These are phyloP conservation scores for Drosophila bocki DNA, from an alignment of 1,140 invertebrate species.

Conservation along the genomic window DNA sequence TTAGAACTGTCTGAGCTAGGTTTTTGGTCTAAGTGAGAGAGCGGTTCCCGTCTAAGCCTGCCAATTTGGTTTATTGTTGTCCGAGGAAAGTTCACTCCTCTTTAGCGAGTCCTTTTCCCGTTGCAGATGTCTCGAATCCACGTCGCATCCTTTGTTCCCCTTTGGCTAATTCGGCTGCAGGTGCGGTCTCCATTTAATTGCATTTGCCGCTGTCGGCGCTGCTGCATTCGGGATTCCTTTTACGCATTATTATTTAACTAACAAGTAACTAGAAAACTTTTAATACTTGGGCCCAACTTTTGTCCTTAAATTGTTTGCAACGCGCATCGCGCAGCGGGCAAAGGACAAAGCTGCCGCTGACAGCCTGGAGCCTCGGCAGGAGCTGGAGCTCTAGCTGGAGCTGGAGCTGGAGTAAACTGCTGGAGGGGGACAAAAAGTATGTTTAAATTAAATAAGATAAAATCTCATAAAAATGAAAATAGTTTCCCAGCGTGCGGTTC, in stretches of 20 bases:
- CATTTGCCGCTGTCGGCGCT: slow-evolving; percentile 41
- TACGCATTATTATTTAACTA: slow-evolving; percentile 81
- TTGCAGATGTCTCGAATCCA: slow-evolving; percentile 13
- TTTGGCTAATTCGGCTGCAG: slow-evolving; percentile 41
- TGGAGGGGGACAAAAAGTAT: slow-evolving; percentile 62
- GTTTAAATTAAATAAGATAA: slow-evolving; percentile 81
- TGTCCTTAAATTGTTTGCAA: slow-evolving; percentile 74
- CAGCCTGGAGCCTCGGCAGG: slow-evolving; percentile 34
- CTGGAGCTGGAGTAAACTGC: background rate
- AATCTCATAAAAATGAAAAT: slow-evolving; percentile 81
- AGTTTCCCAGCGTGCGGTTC: slow-evolving; percentile 57
- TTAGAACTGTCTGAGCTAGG: slow-evolving; percentile 6
- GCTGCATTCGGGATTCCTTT: slow-evolving; percentile 66
- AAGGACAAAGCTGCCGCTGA: slow-evolving; percentile 54
- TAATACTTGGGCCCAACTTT: slow-evolving; percentile 73
- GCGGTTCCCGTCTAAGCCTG: slow-evolving; percentile 8
- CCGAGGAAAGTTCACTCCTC: slow-evolving; percentile 17
- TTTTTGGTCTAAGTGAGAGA: background rate
- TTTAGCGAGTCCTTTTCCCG: background rate
- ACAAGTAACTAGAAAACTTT: slow-evolving; percentile 81
- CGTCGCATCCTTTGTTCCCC: slow-evolving; percentile 10
- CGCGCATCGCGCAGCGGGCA: slow-evolving; percentile 26
- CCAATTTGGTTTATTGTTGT: slow-evolving; percentile 50
- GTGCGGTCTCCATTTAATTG: slow-evolving; percentile 72
- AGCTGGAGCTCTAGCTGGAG: background rate